Percentiles rank a stretch among this genome's conserved stretches.
These are phyloP conservation scores for Orthonychiurus folsomi DNA, from an alignment of 2,888 invertebrate species.

Conservation along the genomic window DNA sequence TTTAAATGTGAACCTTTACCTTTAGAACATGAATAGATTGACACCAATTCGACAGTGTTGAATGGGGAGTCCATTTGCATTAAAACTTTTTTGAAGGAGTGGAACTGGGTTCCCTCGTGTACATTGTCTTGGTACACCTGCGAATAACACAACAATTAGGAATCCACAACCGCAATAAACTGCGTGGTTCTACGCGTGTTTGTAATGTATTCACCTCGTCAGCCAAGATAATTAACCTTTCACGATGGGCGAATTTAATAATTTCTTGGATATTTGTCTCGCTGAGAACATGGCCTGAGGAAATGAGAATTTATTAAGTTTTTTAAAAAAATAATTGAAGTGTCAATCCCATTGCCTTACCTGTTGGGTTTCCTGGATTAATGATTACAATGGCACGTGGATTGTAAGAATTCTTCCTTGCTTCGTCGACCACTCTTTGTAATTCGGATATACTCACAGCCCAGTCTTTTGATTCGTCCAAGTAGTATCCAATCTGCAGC, in stretches of 20 bases:
- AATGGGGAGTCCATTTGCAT: slow-evolving; percentile 82
- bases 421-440: slow-evolving; percentile 61
- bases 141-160: slow-evolving; percentile 6
- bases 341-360: slow-evolving; percentile 48
- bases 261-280: slow-evolving; percentile 80
- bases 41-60: slow-evolving; percentile 72
- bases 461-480: slow-evolving; percentile 85
- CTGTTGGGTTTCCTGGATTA: slow-evolving; percentile 99
- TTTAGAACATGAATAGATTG: slow-evolving; percentile 94
- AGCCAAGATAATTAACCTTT: slow-evolving; percentile 76
- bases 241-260: slow-evolving; percentile 80
- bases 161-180: slow-evolving; percentile 7
- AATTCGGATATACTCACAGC: slow-evolving; percentile 68
- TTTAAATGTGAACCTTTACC: slow-evolving; percentile 48
- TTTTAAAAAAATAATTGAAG: slow-evolving; percentile 1
- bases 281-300: slow-evolving; percentile 66
- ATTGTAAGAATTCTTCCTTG: slow-evolving; percentile 52
- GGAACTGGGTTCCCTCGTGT: slow-evolving; percentile 78
- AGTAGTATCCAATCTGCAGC: slow-evolving; percentile 73
- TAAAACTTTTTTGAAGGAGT: slow-evolving; percentile 90
- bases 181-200: no score
- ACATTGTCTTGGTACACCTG: slow-evolving; percentile 89
- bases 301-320: slow-evolving; percentile 14
- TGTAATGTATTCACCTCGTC: slow-evolving; percentile 72
- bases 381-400: slow-evolving; percentile 83